Evolutionary conservation across 1,140 invertebrate species (phyloP), one percentile per base, ranked within the genome.

Genomic region (Rhyacophila brunnea): DNA sequence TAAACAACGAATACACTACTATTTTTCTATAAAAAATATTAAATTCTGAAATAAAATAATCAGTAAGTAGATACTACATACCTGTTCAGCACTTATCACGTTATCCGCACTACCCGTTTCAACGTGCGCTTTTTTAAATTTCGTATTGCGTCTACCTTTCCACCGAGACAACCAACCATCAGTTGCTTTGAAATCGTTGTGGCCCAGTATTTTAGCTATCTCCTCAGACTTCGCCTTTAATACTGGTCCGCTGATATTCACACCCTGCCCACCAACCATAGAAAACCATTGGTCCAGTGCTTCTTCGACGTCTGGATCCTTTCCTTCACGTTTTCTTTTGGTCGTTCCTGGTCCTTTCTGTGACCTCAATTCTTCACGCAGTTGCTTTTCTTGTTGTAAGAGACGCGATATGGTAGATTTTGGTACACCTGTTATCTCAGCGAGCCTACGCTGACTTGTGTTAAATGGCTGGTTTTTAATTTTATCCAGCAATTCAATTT

Each of bases 151-250:
- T 44, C 51, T 54, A 9, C n/a, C 11, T 20, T 54, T 54, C 51
- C 51, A 54, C 11, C 51, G 36, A 2, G 42, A 44, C 43, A 54
- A 15, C 51, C 51, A 54, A 54, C 51, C 51, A 23, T 23, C 42
- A 13, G 51, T 54, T 44, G 51, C 51, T 54, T 54, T 54, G 35
- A 54, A 54, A 23, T 44, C 23, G 14, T 5, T 9, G 14, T 44
- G 18, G 10, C 42, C 51, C 51, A 54, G 40, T 17, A 43, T 20
- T 23, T 54, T 18, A 20, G 51, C 51, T n/a, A 54, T 19, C 40
- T 54, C 51, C 17, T 54, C 51, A 10, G 51, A 44, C 17, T 54
- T 54, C 6, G n/a, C 17, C 11, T 18, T 45, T 15, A 45, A 45
- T 18, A 45, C 11, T 15, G 14, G 13, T 2, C 14, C 43, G 43